Conservation (phyloP, 2,113 vertebrate genomes). For the Notothenia rossii region DNA sequence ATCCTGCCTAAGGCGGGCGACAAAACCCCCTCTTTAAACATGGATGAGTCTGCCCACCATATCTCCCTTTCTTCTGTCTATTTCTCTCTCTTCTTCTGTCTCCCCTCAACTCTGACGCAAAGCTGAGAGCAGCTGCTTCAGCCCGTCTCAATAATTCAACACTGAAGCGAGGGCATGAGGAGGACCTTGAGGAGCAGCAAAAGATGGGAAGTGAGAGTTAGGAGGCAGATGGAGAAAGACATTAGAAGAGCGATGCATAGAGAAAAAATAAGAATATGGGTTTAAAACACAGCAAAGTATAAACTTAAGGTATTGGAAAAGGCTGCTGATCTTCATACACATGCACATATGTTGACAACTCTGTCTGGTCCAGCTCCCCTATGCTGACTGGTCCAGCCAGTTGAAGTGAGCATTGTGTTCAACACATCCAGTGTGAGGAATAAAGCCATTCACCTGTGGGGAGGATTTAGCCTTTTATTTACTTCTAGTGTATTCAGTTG, state of each 20-base stretch:
- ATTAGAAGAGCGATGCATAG: not conserved
- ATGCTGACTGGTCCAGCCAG: conserved; percentile 24
- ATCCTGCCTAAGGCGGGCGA: conserved; percentile 74
- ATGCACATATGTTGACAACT: conserved; percentile 17
- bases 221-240: conserved; percentile 42
- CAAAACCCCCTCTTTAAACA: conserved; percentile 84
- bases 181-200: conserved; percentile 54
- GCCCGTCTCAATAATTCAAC: conserved; percentile 84
- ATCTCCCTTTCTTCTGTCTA: conserved; percentile 42
- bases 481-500: conserved; percentile 1
- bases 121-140: conserved; percentile 75
- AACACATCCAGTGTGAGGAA: conserved; percentile 8
- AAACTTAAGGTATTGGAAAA: conserved; percentile 8
- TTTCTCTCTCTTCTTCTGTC: conserved; percentile 43
- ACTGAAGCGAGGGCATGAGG: conserved; percentile 61
- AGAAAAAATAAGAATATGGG: not conserved
- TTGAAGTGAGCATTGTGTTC: conserved; percentile 4
- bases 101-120: conserved; percentile 62
- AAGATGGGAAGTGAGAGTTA: conserved; percentile 48
- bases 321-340: conserved; percentile 35
- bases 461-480: conserved; percentile 1
- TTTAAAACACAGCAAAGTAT: not conserved
- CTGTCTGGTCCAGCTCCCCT: conserved; percentile 11
- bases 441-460: not conserved
- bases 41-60: conserved; percentile 78